phyloP scores from a whole-genome alignment of 1,140 invertebrate genomes.

The Ptiloglossa arizonensis region DNA sequence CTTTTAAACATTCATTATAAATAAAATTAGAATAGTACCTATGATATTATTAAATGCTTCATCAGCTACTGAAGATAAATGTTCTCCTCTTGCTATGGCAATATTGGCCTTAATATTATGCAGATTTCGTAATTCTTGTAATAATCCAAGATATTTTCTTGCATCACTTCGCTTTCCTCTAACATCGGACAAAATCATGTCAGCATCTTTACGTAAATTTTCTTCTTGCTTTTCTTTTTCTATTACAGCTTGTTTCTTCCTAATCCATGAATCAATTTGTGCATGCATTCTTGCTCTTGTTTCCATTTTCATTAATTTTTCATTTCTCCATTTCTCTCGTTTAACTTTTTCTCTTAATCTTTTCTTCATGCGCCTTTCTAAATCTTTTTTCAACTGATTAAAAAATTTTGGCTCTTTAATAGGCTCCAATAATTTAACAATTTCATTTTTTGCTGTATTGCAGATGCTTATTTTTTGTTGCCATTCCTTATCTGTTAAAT shows the following conservation, averaged over 20 bases:
- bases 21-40: constrained; percentile 58
- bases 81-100: constrained; percentile 84
- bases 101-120: constrained; percentile 84
- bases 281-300: constrained; percentile 78
- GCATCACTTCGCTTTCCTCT: constrained; percentile 86
- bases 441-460: constrained; percentile 78
- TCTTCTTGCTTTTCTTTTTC: constrained; percentile 85
- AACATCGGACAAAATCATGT: constrained; percentile 86
- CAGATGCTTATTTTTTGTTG: constrained; percentile 77
- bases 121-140: constrained; percentile 85
- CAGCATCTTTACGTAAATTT: constrained; percentile 86
- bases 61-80: constrained; percentile 77
- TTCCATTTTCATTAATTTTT: constrained; percentile 75
- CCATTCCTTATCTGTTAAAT: constrained; percentile 83
- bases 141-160: constrained; percentile 84
- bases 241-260: constrained; percentile 84
- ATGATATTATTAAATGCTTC: constrained; percentile 78
- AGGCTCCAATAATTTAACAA: constrained; percentile 76
- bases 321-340: constrained; percentile 76
- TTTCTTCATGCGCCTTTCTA: constrained; percentile 83
- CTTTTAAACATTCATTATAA: constrained; percentile 2
- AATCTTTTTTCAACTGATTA: constrained; percentile 78
- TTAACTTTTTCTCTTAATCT: constrained; percentile 81
- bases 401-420: constrained; percentile 78
- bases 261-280: constrained; percentile 85